Percentiles rank a stretch among this genome's conserved stretches.
These are phyloP conservation scores for Leptura quadrifasciata DNA, from an alignment of 2,888 invertebrate species.

Conservation along the genomic window DNA sequence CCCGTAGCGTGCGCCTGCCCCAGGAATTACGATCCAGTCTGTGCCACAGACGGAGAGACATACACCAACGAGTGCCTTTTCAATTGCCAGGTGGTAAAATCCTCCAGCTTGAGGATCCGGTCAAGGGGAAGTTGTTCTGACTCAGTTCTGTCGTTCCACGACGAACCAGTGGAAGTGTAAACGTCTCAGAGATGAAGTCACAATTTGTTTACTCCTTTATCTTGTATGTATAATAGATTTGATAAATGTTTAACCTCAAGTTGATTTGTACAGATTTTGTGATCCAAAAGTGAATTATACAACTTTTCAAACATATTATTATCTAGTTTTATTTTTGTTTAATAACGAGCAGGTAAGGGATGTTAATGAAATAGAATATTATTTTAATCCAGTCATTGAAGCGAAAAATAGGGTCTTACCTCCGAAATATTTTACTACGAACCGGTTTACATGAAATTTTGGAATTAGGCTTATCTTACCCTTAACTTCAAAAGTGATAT, in stretches of 20 bases:
- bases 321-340: neutral
- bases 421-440: too few relatives aligned
- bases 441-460: too few relatives aligned
- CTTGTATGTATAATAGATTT: neutral
- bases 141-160: neutral
- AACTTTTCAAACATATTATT: neutral
- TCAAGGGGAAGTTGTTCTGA: neutral
- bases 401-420: too few relatives aligned
- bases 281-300: neutral
- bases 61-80: constrained; percentile 32
- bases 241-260: neutral
- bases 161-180: neutral
- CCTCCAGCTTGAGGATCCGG: neutral
- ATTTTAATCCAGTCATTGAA: too few relatives aligned
- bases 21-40: constrained; percentile 38
- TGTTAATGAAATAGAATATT: too few relatives aligned
- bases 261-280: neutral
- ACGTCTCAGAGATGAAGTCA: neutral
- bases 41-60: constrained; percentile 39
- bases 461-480: too few relatives aligned
- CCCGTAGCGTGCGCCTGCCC: constrained; percentile 13
- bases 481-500: too few relatives aligned
- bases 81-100: constrained; percentile 9
- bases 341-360: too few relatives aligned
- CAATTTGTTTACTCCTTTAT: neutral